Evolutionary conservation across 1,140 invertebrate genomes (phyloP).

Genomic region (Uloborus diversus): DNA sequence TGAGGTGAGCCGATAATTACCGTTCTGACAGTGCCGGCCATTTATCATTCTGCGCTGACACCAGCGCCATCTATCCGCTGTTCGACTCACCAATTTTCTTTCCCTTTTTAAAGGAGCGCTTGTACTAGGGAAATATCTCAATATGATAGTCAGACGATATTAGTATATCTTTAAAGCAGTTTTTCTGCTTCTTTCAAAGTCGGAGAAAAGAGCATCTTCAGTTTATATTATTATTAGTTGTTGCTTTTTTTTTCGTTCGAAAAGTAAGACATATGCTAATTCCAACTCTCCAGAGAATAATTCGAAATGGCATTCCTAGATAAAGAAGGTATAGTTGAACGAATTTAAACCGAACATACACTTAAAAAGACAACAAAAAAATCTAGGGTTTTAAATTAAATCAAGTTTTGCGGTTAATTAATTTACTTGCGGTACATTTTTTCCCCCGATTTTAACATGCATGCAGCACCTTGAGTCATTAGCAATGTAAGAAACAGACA

Average conservation of each 20-base stretch:
- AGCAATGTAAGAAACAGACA: background rate
- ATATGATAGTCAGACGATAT: constrained; percentile 46
- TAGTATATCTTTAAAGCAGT: constrained; percentile 35
- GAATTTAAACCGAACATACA: background rate
- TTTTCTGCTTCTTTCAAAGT: background rate
- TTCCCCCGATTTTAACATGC: background rate
- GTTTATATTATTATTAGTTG: constrained; percentile 1
- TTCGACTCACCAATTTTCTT: constrained; percentile 15
- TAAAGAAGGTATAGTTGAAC: constrained; percentile 12
- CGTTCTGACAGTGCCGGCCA: constrained; percentile 55
- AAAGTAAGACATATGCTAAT: constrained; percentile 47
- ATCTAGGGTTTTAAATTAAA: constrained; percentile 33
- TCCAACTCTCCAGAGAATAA: background rate
- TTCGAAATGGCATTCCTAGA: constrained; percentile 14
- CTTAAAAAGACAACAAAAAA: background rate
- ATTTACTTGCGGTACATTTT: constrained; percentile 28
- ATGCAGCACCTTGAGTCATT: constrained; percentile 23
- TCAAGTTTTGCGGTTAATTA: constrained; percentile 53
- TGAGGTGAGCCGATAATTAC: constrained; percentile 57
- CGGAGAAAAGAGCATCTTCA: background rate
- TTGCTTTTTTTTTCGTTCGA: constrained; percentile 21
- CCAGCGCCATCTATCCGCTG: constrained; percentile 46
- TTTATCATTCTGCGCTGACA: constrained; percentile 53
- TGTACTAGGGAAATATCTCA: constrained; percentile 27
- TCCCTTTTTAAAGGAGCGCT: constrained; percentile 8